Percentiles rank a stretch among this genome's conserved stretches.
phyloP scores from a whole-genome alignment of 2,113 vertebrate species.

The Plestiodon gilberti region DNA sequence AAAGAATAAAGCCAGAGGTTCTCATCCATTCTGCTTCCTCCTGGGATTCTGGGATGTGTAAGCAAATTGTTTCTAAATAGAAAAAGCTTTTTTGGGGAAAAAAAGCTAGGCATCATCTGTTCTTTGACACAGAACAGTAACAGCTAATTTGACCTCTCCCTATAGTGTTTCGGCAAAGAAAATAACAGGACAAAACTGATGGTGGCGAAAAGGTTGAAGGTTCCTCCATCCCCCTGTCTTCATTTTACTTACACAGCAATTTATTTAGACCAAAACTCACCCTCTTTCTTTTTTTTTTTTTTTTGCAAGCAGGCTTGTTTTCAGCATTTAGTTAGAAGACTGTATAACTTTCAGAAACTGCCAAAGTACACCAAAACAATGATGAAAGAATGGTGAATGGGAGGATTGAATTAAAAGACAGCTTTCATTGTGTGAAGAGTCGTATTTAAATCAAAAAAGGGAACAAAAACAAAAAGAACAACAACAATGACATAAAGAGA shows the following conservation, averaged over 20 bases:
- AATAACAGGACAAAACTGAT: neutral
- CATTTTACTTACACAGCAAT: neutral
- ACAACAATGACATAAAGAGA: neutral
- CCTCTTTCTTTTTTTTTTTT: constrained; percentile 12
- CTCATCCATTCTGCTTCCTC: neutral
- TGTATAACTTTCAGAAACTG: constrained; percentile 38
- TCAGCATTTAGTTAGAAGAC: constrained; percentile 48
- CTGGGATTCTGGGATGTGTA: neutral
- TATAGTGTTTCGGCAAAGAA: neutral
- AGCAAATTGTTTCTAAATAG: constrained; percentile 3
- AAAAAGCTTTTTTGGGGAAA: constrained; percentile 7
- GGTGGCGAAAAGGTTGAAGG: too few relatives aligned
- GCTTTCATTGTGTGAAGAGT: neutral
- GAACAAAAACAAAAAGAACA: neutral
- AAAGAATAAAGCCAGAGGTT: constrained; percentile 8
- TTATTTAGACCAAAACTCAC: constrained; percentile 34
- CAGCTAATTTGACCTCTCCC: neutral
- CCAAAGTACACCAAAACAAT: constrained; percentile 39
- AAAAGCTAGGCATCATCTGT: neutral
- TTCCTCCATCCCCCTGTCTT: neutral
- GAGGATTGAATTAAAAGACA: constrained; percentile 37
- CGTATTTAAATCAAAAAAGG: neutral
- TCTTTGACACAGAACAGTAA: neutral
- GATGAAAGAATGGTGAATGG: constrained; percentile 16
- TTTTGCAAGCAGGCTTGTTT: constrained; percentile 26